Base-by-base conservation (phyloP, 1,140 invertebrate species). In the Drosophila guanche region DNA sequence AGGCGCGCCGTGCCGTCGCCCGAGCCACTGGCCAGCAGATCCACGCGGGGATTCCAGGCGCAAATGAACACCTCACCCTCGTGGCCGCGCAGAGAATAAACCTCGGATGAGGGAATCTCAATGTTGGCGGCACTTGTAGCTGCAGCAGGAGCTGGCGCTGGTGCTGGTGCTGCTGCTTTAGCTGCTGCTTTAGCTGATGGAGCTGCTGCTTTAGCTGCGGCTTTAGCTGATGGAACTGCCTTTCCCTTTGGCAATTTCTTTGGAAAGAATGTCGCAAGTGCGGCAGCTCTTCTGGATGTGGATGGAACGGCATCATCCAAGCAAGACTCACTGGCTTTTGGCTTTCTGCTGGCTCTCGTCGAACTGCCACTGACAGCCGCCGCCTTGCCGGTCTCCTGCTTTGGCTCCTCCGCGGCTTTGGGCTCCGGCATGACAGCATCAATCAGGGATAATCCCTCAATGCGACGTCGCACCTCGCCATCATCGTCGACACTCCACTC, bases 41-140 rank as follows among this genome's bases (percentile, higher is more conserved):
- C 98, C 50, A 96, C 97, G 6, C 96, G 97, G 0, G 99, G 98
- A 93, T 99, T 99, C 99, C 99, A 99, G 4, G 98, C 98, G 94
- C 98, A 99, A 74, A 99, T 99, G 89, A 99, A 99, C 10, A 99
- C 99, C 93, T 99, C 98, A 40, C 97, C 99, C 92, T 99, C 98
- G 92, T 99, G 99, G 0, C 98, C 98, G 74, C 97, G 93, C 25
- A 99, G 92, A 48, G 98, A 96, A 6, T 97, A 99, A 1, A 98
- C 97, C 93, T 98, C 98, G 66, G 95, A 98, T 4, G 96, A 95
- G 29, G 98, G 98, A 76, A 99, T 99, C 93, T 98, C 97, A 79
- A 98, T 97, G 16, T 20, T 1, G 16, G 16, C 16, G 16, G 16
- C 16, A 20, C 0, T 20, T 1, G 16, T 0, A 20, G 16, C 16